Base-by-base conservation (phyloP, 2,888 invertebrate species). In the Molanna angustata region DNA sequence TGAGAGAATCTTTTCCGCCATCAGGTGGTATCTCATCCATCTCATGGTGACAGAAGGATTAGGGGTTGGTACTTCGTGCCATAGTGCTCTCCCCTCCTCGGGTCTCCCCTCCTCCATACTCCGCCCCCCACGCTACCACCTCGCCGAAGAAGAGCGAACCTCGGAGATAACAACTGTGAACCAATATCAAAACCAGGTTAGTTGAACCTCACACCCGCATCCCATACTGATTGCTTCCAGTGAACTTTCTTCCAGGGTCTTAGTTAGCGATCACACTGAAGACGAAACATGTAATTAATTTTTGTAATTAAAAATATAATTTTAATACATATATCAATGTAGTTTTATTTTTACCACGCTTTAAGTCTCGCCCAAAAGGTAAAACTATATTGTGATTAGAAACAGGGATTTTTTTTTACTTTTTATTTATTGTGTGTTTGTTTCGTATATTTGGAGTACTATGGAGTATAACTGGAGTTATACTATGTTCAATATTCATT, bases 11-110 rank as follows among this genome's bases (percentile, higher is more conserved):
- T 45, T 42, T 44, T 48, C 42, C 44, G 18, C 39, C 35, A 49
- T 54, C 58, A 59, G 59, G 57, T 59, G 59, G 48, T 47, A 52
- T 37, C 52, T 57, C 59, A 59, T 59, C 59, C 59, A 59, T 59
- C 59, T 59, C 55, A 22, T 19, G 52, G 40, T 55, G 59, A 59
- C 59, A 59, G 59, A 45, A 27, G 59, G 59, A 59, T 59, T 59
- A 59, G 52, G 47, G 17, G 37, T 18, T 6, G 3, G 33, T n/a
- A n/a, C n/a, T n/a, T n/a, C n/a, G n/a, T n/a, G n/a, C n/a, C n/a
- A n/a, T n/a, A n/a, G n/a, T n/a, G n/a, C 57, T 41, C 31, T 40
- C 41, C 35, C 39, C 17, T 31, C 37, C 42, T 53, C 56, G 56
- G 59, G 56, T 59, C 56, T 46, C 49, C 52, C 37, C 52, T 56